These are phyloP conservation scores for Anticlea derivata DNA, from an alignment of 2,888 invertebrate genomes.

Conservation along the genomic window DNA sequence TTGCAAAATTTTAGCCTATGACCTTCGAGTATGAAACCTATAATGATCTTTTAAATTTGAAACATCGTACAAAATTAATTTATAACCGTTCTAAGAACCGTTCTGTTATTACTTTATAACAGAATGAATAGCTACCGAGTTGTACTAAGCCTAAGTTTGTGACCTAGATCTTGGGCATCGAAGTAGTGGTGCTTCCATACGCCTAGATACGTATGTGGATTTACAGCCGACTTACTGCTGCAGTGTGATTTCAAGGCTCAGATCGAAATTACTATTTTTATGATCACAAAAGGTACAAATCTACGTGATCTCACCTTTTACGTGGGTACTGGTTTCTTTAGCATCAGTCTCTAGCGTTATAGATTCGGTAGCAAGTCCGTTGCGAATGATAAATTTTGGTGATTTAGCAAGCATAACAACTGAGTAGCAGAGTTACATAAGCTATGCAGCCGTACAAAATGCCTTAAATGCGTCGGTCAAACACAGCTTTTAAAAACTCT, in stretches of 20 bases:
- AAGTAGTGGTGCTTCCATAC: slow-evolving; percentile 39
- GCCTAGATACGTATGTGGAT: slow-evolving; percentile 40
- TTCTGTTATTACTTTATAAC: not conserved
- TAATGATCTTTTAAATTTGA: no score
- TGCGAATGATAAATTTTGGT: no score
- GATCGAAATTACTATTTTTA: slow-evolving; percentile 43
- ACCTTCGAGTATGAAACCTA: no score
- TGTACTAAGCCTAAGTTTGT: no score
- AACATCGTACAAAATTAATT: no score
- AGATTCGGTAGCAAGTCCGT: not conserved
- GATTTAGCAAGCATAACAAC: no score
- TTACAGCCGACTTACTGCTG: slow-evolving; percentile 47
- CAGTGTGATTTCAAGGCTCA: slow-evolving; percentile 48
- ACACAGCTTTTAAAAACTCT: no score
- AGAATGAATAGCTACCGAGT: slow-evolving; percentile 14
- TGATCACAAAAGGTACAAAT: slow-evolving; percentile 30
- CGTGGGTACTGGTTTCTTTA: not conserved
- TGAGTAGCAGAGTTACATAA: no score
- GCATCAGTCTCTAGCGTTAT: not conserved
- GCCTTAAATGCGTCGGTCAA: no score
- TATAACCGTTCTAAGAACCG: no score
- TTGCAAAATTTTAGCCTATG: no score
- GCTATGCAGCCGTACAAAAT: no score
- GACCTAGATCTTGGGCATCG: slow-evolving; percentile 54
- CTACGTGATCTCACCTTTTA: slow-evolving; percentile 24